A percentile compares a stretch with the other conserved stretches of the same genome.
Conservation (phyloP, 2,888 invertebrate species). For the Chorisops tibialis region DNA sequence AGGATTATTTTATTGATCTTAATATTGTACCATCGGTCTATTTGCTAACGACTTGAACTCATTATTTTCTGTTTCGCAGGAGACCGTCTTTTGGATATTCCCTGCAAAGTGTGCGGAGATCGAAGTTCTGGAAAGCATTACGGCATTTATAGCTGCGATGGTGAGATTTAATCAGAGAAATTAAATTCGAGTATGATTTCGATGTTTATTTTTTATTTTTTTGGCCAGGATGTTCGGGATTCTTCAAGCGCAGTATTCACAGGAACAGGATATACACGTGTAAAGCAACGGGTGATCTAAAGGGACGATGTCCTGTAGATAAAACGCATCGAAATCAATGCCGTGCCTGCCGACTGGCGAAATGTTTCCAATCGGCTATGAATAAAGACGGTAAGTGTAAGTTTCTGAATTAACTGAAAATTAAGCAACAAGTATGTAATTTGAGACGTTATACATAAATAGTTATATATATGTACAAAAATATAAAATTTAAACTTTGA, state of each 20-base stretch:
- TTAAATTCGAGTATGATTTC: neutral
- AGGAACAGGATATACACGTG: constrained; percentile 94
- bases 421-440: too few species aligned
- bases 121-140: constrained; percentile 99
- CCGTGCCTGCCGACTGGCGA: constrained; percentile 88
- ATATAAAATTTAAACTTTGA: neutral
- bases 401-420: too few species aligned
- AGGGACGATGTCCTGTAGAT: constrained; percentile 92
- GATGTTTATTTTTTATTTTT: constrained; percentile 11
- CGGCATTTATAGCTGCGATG: constrained; percentile 99
- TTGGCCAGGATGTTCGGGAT: constrained; percentile 82
- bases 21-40: neutral
- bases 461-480: neutral
- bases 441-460: neutral
- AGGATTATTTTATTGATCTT: constrained; percentile 15
- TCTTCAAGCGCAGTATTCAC: constrained; percentile 95
- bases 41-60: constrained; percentile 9
- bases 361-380: constrained; percentile 96
- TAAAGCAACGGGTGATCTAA: constrained; percentile 89
- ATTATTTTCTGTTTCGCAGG: constrained; percentile 59
- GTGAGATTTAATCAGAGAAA: constrained; percentile 57
- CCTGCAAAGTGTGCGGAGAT: constrained; percentile 98
- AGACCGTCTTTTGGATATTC: constrained; percentile 95
- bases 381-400: constrained; percentile 86
- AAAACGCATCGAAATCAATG: constrained; percentile 97